Conservation (phyloP, 2,113 vertebrate species). For the Sapajus apella region DNA sequence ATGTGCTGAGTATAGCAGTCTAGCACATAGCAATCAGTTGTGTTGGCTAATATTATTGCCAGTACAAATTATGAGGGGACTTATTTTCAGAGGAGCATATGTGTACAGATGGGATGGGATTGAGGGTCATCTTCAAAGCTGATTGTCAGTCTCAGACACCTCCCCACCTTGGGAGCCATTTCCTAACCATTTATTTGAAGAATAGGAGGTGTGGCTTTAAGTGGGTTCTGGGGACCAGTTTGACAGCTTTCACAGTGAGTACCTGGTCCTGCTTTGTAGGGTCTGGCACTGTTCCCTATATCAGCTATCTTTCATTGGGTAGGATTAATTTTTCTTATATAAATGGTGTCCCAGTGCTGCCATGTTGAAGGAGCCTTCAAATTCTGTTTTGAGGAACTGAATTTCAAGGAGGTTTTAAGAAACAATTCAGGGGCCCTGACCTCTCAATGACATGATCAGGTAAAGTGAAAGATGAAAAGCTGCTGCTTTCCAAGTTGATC, state of each 20-base stretch:
- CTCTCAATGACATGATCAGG: not conserved
- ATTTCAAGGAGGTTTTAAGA: not conserved
- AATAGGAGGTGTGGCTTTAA: not conserved
- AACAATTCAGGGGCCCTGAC: not conserved
- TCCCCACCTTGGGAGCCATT: not conserved
- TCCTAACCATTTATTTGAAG: not conserved
- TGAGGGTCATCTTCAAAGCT: not conserved
- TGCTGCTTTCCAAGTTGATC: not conserved
- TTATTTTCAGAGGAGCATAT: not conserved
- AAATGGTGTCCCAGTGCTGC: not conserved
- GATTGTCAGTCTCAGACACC: not conserved
- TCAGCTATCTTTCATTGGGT: too few relatives aligned
- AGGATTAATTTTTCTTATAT: not conserved
- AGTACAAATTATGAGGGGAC: not conserved
- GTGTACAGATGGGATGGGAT: not conserved
- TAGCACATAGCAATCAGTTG: not conserved
- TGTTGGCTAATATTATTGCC: not conserved
- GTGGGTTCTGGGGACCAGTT: not conserved
- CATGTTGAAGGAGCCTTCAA: not conserved
- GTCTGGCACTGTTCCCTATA: not conserved
- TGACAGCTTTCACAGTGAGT: not conserved
- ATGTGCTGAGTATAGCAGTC: not conserved
- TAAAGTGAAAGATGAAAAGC: not conserved
- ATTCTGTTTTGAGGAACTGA: not conserved
- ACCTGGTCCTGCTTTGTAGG: not conserved